A percentile compares a stretch with the other conserved stretches of the same genome.
Conservation (phyloP, 1,140 invertebrate genomes). For the Phortica variegata region DNA sequence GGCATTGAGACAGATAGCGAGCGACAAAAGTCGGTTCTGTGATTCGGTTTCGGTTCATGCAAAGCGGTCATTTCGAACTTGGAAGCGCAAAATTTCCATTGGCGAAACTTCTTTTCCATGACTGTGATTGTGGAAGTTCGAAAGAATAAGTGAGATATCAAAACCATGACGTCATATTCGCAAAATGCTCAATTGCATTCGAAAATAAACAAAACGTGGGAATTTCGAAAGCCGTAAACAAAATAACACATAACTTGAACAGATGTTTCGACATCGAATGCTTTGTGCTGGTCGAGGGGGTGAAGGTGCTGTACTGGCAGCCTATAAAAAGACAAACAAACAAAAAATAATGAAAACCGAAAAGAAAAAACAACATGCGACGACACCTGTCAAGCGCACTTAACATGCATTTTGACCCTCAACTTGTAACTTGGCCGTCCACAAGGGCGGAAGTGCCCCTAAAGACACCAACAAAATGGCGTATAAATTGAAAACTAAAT, state of each 20-base stretch:
- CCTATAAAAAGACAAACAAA: conserved; percentile 33
- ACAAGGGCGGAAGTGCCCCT: not conserved
- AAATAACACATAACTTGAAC: too few relatives aligned
- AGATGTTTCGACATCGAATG: conserved; percentile 36
- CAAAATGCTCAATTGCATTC: too few relatives aligned
- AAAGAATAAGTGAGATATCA: too few relatives aligned
- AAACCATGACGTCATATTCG: conserved; percentile 34
- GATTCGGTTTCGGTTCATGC: conserved; percentile 25
- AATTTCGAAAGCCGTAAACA: too few relatives aligned
- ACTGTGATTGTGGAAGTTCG: not conserved
- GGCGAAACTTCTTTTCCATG: conserved; percentile 25
- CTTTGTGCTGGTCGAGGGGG: too few relatives aligned
- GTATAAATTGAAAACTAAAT: not conserved
- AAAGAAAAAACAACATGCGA: too few relatives aligned
- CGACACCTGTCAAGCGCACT: too few relatives aligned
- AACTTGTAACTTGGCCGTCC: too few relatives aligned
- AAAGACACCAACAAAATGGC: not conserved
- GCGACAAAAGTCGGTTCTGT: conserved; percentile 1
- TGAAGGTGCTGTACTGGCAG: too few relatives aligned
- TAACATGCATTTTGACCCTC: conserved; percentile 26
- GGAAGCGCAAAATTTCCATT: conserved; percentile 32
- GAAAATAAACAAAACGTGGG: too few relatives aligned
- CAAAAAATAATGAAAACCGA: too few relatives aligned
- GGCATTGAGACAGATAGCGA: conserved; percentile 9
- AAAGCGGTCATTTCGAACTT: conserved; percentile 32